A percentile compares a stretch with the other conserved stretches of the same genome.
Evolutionary conservation across 2,797 vertebrate genomes (phyloP).

Genomic region (Enteromius mattozi): DNA sequence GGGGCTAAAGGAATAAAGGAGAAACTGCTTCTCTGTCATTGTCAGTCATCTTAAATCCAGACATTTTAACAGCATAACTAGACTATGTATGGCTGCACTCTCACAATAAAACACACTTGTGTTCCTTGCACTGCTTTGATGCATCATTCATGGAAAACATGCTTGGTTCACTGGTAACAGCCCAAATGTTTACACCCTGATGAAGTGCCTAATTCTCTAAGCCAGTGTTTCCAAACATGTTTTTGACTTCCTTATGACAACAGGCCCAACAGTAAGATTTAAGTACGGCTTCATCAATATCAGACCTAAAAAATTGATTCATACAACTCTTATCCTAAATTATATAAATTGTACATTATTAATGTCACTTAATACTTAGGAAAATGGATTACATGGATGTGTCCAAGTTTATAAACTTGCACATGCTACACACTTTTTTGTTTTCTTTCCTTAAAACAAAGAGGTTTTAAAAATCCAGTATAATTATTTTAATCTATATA

Average conservation of each 20-base stretch:
- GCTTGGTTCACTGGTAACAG: slow-evolving; percentile 5
- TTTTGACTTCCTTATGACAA: not conserved
- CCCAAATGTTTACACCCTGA: not conserved
- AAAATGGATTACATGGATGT: too few relatives aligned
- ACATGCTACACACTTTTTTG: not conserved
- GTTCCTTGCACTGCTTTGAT: not conserved
- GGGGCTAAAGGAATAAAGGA: not conserved
- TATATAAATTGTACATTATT: too few relatives aligned
- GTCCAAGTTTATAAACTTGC: not conserved
- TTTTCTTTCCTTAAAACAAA: not conserved
- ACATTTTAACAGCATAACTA: not conserved
- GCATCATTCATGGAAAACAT: not conserved
- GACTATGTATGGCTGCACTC: not conserved
- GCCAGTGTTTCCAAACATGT: not conserved
- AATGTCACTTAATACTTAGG: too few relatives aligned
- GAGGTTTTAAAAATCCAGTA: not conserved
- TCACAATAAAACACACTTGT: not conserved
- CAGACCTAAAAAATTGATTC: not conserved
- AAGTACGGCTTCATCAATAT: not conserved
- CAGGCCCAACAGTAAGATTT: not conserved
- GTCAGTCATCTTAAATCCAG: not conserved
- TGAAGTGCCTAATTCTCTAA: not conserved
- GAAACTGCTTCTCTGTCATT: not conserved
- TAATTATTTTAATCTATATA: not conserved
- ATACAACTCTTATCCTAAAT: not conserved